Evolutionary conservation across 2,113 vertebrate species (phyloP).

Genomic region (Malurus elegans): DNA sequence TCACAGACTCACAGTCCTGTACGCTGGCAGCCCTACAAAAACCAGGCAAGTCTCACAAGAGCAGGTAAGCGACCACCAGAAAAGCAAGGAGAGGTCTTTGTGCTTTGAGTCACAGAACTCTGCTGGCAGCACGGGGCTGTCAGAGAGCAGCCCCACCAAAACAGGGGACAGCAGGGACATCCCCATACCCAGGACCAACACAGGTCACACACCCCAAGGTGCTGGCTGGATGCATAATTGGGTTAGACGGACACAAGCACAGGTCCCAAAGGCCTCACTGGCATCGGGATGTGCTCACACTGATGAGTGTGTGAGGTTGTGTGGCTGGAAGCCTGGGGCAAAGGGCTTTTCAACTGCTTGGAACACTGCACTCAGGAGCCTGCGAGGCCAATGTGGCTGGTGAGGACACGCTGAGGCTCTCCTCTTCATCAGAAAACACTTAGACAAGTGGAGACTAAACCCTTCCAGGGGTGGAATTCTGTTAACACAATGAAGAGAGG

Average conservation of each 20-base stretch:
- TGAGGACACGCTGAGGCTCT: not conserved
- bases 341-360: not conserved
- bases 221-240: accelerated
- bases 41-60: accelerated
- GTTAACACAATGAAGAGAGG: not conserved
- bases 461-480: not conserved
- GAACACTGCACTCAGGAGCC: accelerated
- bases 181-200: accelerated
- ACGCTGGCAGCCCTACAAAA: not conserved
- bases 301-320: accelerated
- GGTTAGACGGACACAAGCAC: not conserved
- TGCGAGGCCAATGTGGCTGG: accelerated
- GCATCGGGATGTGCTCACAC: accelerated
- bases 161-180: not conserved
- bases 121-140: not conserved
- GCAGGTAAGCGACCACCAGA: not conserved
- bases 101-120: not conserved
- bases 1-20: not conserved
- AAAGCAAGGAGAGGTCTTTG: not conserved
- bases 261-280: accelerated
- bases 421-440: not conserved
- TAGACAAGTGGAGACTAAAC: not conserved
- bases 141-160: accelerated
- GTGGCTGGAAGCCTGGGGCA: not conserved
- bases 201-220: not conserved